phyloP scores from a whole-genome alignment of 1,140 invertebrate species.

The Hylyphantes graminicola region DNA sequence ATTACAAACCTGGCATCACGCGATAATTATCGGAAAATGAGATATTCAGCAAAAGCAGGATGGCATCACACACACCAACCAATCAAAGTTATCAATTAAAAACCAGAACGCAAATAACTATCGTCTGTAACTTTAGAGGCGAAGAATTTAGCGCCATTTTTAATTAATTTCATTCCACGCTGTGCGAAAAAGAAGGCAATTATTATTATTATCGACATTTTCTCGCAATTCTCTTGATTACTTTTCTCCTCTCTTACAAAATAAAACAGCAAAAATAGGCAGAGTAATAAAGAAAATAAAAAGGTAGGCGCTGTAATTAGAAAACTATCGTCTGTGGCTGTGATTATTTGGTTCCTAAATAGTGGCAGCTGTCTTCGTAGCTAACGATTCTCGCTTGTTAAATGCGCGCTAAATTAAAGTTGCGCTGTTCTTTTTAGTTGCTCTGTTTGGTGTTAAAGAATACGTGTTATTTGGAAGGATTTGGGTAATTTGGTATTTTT shows the following conservation, averaged over 20 bases:
- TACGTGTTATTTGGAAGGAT: constrained; percentile 28
- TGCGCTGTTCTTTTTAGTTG: constrained; percentile 24
- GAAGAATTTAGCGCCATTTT: constrained; percentile 60
- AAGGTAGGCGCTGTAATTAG: constrained; percentile 49
- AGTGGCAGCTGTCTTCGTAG: constrained; percentile 59
- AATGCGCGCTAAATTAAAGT: constrained; percentile 54
- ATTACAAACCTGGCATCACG: constrained; percentile 38
- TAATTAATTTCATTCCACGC: constrained; percentile 46
- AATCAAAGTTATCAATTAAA: constrained; percentile 61
- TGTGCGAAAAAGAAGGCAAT: constrained; percentile 25
- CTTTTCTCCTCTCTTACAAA: constrained; percentile 52
- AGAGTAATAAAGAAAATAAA: background rate
- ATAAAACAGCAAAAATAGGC: constrained; percentile 37
- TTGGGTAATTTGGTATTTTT: constrained; percentile 26
- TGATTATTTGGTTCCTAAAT: constrained; percentile 54
- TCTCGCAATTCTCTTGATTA: constrained; percentile 29
- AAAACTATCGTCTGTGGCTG: constrained; percentile 46
- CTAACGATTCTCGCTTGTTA: constrained; percentile 48
- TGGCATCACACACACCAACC: constrained; percentile 45
- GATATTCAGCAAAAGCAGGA: constrained; percentile 48
- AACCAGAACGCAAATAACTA: constrained; percentile 30
- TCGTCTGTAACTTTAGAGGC: constrained; percentile 57
- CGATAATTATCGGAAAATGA: constrained; percentile 58
- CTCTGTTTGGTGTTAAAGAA: constrained; percentile 7
- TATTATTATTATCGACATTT: constrained; percentile 47